Base-by-base conservation (phyloP, 2,113 vertebrate species). In the Petrocephalus zakoni region DNA sequence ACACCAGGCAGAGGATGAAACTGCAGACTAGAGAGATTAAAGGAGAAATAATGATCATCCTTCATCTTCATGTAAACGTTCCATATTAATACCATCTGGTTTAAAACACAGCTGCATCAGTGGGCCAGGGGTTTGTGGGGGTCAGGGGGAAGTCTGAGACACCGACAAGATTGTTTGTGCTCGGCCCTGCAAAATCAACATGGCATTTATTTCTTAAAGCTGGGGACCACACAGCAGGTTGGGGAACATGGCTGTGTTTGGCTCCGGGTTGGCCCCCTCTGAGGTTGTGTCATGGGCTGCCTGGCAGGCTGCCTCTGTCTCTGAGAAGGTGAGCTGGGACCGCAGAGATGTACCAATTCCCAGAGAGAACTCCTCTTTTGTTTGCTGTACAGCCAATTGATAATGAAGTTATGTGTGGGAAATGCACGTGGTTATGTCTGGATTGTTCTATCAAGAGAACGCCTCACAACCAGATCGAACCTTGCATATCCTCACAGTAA, bases 101-200 rank as follows among this genome's bases (percentile, higher is more conserved):
- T 86, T 51, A 89, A 90, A 89, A 90, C 46, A 90, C 88, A 90
- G 91, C 90, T 78, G 82, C 87, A 92, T 90, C 89, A 51, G 53
- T 83, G 78, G 52, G 34, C 51, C 88, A 88, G 85, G 81, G 22
- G 91, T 89, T 85, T 17, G 49, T 25, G 47, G 47, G 82, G 91
- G 90, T 89, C 88, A 81, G 88, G 90, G 89, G 46, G 9, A 85
- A 85, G 47, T 53, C 88, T 61, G 34, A 85, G 34, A 87, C 83
- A 89, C 85, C 88, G 90, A 91, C 58, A 88, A 88, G 85, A 92
- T 91, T 91, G 88, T 90, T 92, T 91, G 85, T 88, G 88, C 90
- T 91, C 89, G 86, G 86, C 15, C 13, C 82, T 58, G 78, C 86
- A 86, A 88, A 83, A 91, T 87, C 89, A 90, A 87, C 84, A 89